Evolutionary conservation across 2,113 vertebrate genomes (phyloP).

Genomic region (Erythrocercus mccallii): DNA sequence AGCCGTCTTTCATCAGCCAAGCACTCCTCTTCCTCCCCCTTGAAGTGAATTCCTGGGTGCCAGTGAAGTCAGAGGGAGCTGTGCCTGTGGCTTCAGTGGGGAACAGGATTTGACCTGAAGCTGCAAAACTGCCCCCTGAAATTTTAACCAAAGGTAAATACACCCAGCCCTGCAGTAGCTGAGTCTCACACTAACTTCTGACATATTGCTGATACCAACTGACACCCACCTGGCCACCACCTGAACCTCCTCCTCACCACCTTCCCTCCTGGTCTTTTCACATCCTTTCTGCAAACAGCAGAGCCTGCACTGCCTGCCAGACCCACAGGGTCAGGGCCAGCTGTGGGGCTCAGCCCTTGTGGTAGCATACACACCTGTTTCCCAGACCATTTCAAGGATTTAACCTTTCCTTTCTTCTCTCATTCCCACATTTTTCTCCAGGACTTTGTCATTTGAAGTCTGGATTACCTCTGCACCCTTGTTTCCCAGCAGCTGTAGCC

Average conservation of each 20-base stretch:
- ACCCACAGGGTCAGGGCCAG: fast-evolving
- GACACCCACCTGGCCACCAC: background rate
- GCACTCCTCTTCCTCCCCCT: background rate
- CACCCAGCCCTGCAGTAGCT: background rate
- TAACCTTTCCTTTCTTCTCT: background rate
- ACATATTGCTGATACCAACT: background rate
- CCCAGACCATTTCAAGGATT: background rate
- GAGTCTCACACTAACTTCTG: background rate
- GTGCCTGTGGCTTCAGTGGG: background rate
- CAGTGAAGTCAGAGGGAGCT: background rate
- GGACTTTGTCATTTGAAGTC: background rate
- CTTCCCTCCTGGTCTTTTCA: fast-evolving
- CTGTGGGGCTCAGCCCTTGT: background rate
- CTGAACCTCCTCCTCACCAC: background rate
- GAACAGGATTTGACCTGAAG: background rate
- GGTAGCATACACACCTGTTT: background rate
- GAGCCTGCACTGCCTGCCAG: background rate
- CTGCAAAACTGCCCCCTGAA: background rate
- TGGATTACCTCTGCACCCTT: background rate
- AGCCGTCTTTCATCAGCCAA: background rate
- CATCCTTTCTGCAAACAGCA: background rate
- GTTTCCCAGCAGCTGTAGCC: background rate
- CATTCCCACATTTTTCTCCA: background rate
- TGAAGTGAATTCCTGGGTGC: background rate
- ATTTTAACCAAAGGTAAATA: background rate